Evolutionary conservation across 2,797 vertebrate species (phyloP).

Genomic region (Enteromius afrohamiltoni): DNA sequence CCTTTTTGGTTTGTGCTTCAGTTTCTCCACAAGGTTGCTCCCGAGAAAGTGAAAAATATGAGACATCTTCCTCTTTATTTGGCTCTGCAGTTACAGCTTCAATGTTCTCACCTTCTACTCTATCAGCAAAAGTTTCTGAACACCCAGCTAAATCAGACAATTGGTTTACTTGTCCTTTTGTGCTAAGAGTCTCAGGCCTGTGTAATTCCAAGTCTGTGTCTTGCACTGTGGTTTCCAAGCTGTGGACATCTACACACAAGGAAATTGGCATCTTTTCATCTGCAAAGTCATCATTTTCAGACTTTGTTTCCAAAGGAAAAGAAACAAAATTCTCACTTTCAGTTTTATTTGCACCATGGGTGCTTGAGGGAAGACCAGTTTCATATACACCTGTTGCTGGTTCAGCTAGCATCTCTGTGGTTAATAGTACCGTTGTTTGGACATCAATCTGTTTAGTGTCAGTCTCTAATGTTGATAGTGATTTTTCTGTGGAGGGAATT

Average conservation of each 20-base stretch:
- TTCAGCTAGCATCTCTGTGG: constrained; percentile 1
- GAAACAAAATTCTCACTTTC: neutral
- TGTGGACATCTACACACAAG: neutral
- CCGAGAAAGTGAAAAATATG: neutral
- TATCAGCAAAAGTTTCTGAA: neutral
- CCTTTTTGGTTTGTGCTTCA: constrained; percentile 36
- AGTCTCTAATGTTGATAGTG: neutral
- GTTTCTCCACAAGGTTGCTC: neutral
- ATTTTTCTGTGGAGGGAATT: neutral
- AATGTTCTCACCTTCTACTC: neutral
- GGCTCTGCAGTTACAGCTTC: constrained; percentile 14
- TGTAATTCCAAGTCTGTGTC: constrained; percentile 7
- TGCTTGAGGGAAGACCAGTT: neutral
- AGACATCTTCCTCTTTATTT: neutral
- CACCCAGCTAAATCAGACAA: neutral
- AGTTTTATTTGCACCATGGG: neutral
- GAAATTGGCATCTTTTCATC: constrained; percentile 10
- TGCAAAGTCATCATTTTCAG: neutral
- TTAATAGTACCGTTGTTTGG: neutral
- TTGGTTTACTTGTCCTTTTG: neutral
- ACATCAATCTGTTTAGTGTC: neutral
- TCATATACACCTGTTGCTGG: neutral
- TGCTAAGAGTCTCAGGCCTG: neutral
- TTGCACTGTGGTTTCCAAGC: neutral
- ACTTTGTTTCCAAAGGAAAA: constrained; percentile 24